Evolutionary conservation across 2,888 invertebrate species (phyloP).

Genomic region (Frankliniella intonsa): DNA sequence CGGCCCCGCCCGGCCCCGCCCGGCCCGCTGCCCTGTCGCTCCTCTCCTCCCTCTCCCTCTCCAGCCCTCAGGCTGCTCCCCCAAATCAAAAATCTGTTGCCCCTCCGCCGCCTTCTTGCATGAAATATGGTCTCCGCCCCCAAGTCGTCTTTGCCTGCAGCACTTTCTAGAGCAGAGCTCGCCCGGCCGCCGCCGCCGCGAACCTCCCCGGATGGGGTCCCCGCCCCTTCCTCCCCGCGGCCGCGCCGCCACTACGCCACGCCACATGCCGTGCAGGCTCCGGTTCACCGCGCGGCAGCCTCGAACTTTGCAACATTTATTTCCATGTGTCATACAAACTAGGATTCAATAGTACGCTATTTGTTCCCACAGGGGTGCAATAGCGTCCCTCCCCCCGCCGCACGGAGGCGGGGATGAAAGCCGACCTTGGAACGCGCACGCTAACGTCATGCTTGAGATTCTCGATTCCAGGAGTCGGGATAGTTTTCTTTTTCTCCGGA

Average conservation of each 20-base stretch:
- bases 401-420: neutral
- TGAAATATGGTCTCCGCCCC: neutral
- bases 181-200: neutral
- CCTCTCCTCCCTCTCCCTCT: neutral
- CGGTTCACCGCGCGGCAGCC: conserved; percentile 18
- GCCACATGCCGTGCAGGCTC: neutral
- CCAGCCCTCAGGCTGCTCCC: neutral
- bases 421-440: neutral
- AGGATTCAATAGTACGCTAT: neutral
- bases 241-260: neutral
- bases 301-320: conserved; percentile 16
- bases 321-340: conserved; percentile 24
- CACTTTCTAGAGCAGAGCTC: neutral
- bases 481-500: neutral
- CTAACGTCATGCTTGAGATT: neutral
- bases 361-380: conserved; percentile 13
- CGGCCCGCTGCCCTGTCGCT: neutral
- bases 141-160: neutral
- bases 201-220: neutral
- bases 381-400: neutral
- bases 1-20: neutral
- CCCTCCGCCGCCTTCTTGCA: neutral
- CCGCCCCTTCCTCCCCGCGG: neutral
- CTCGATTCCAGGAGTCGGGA: neutral
- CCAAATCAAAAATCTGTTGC: conserved; percentile 20